Conservation (phyloP, 1,140 invertebrate species). For the Cyphomyrmex costatus region DNA sequence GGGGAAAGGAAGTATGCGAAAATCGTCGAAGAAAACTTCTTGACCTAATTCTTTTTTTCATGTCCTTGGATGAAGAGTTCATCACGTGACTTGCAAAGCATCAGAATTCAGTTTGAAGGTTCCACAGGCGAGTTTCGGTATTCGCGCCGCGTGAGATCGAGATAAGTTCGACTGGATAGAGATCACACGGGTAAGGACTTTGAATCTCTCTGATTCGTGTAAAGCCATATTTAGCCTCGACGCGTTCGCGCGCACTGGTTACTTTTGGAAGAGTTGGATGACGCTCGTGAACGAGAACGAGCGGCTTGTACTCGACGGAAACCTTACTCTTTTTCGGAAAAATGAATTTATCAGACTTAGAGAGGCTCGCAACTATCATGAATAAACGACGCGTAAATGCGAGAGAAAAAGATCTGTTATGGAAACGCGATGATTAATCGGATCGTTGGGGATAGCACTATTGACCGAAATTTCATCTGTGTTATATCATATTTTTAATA, state of each 20-base stretch:
- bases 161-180: background rate
- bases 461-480: background rate
- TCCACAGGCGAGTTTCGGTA: background rate
- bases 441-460: background rate
- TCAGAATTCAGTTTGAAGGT: background rate
- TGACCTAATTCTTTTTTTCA: slow-evolving; percentile 62
- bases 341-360: background rate
- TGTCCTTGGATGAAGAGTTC: slow-evolving; percentile 36
- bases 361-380: background rate
- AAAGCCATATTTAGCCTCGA: slow-evolving; percentile 69
- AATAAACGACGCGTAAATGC: background rate
- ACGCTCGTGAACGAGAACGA: slow-evolving; percentile 33
- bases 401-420: background rate
- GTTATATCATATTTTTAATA: background rate
- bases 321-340: slow-evolving; percentile 12
- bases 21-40: slow-evolving; percentile 57
- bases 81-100: slow-evolving; percentile 18
- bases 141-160: background rate
- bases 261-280: slow-evolving; percentile 59
- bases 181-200: slow-evolving; percentile 29
- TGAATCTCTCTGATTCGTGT: slow-evolving; percentile 18
- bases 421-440: background rate
- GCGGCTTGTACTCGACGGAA: slow-evolving; percentile 17
- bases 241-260: slow-evolving; percentile 31
- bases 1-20: slow-evolving; percentile 1